phyloP scores from a whole-genome alignment of 1,140 invertebrate species.

The Solenopsis invicta region DNA sequence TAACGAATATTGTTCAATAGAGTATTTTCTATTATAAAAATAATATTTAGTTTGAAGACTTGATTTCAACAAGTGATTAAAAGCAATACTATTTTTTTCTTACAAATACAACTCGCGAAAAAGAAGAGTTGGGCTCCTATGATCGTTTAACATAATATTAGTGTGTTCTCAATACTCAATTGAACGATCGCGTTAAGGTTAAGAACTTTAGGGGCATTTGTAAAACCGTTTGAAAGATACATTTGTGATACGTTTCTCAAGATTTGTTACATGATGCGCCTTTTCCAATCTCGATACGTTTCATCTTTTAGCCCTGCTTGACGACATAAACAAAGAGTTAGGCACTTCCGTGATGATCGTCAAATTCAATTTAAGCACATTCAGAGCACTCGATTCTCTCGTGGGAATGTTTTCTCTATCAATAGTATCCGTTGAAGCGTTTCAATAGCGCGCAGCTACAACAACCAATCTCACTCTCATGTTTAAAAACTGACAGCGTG shows the following conservation, averaged over 20 bases:
- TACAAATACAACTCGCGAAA: not conserved
- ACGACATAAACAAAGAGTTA: not conserved
- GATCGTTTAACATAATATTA: not conserved
- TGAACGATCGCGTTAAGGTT: slow-evolving; percentile 62
- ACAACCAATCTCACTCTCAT: not conserved
- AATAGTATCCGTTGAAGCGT: slow-evolving; percentile 15
- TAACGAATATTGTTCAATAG: too few relatives aligned
- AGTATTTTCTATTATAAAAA: too few relatives aligned
- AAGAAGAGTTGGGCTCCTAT: slow-evolving; percentile 41
- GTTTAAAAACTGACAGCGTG: not conserved
- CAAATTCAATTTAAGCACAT: slow-evolving; percentile 44
- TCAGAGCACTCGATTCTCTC: slow-evolving; percentile 27
- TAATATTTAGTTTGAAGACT: too few relatives aligned
- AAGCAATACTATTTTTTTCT: not conserved
- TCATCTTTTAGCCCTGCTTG: not conserved
- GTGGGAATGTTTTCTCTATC: slow-evolving; percentile 45
- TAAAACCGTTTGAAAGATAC: slow-evolving; percentile 51
- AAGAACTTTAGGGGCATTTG: slow-evolving; percentile 62
- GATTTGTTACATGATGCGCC: slow-evolving; percentile 44
- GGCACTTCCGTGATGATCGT: slow-evolving; percentile 5
- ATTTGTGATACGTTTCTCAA: slow-evolving; percentile 51
- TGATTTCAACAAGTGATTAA: too few relatives aligned
- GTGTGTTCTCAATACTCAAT: slow-evolving; percentile 61
- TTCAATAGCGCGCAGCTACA: slow-evolving; percentile 35
- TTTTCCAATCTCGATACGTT: not conserved